A percentile compares a stretch with the other conserved stretches of the same genome.
These are phyloP conservation scores for Lophius americanus DNA, from an alignment of 2,797 vertebrate species.

Conservation along the genomic window DNA sequence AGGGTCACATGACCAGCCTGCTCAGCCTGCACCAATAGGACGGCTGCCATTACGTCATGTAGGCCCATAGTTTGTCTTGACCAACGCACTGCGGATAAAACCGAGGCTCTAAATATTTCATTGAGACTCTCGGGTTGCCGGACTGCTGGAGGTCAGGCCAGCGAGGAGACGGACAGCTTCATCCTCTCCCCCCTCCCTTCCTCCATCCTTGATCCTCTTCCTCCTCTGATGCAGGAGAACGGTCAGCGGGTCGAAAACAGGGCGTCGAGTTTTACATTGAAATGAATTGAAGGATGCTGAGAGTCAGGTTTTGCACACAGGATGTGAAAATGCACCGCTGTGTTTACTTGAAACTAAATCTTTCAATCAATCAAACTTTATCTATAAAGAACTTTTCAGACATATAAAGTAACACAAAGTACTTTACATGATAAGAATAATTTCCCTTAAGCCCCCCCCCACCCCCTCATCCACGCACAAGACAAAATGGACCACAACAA, in stretches of 20 bases:
- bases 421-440: too few species aligned
- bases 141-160: conserved; percentile 78
- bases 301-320: too few species aligned
- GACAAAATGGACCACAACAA: too few species aligned
- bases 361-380: too few species aligned
- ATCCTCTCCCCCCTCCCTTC: conserved; percentile 17
- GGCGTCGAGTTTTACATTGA: neutral
- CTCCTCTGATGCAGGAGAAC: conserved; percentile 35
- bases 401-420: too few species aligned
- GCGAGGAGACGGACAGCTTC: conserved; percentile 49
- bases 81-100: conserved; percentile 86
- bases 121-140: conserved; percentile 83
- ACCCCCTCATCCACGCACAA: too few species aligned
- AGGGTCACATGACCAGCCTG: conserved; percentile 70
- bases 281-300: too few species aligned
- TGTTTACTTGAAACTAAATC: too few species aligned
- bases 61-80: conserved; percentile 71
- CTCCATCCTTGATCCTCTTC: conserved; percentile 6
- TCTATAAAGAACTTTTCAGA: too few species aligned
- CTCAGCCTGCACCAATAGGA: conserved; percentile 64
- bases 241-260: neutral
- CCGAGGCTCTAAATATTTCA: conserved; percentile 84
- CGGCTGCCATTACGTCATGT: conserved; percentile 79
- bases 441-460: too few species aligned
- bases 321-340: too few species aligned